Evolutionary conservation across 2,113 vertebrate genomes (phyloP).

Genomic region (Capricornis sumatraensis): DNA sequence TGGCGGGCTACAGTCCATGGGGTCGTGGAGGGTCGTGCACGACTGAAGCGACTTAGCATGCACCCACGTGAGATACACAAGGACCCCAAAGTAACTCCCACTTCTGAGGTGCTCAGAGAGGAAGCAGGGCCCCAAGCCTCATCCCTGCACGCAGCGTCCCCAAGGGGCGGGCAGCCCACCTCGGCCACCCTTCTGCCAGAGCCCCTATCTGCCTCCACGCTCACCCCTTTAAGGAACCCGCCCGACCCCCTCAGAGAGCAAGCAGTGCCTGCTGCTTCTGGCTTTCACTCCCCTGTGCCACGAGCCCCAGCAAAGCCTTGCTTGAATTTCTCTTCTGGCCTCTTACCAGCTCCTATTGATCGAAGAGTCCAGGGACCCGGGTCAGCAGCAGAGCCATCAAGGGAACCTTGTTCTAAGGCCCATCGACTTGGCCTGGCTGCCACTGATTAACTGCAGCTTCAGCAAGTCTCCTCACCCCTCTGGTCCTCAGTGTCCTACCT

Average conservation of each 20-base stretch:
- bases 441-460: neutral
- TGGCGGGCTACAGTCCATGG: neutral
- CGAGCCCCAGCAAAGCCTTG: neutral
- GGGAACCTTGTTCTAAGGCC: too few relatives aligned
- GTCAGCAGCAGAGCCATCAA: neutral
- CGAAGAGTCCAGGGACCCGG: neutral
- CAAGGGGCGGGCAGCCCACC: neutral
- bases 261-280: neutral
- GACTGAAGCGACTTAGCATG: neutral
- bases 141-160: accelerated
- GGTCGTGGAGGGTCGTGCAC: accelerated
- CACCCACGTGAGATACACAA: neutral
- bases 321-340: neutral
- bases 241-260: neutral
- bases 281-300: neutral
- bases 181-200: neutral
- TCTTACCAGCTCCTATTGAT: neutral
- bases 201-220: neutral
- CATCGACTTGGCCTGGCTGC: neutral
- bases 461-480: neutral
- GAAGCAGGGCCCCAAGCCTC: neutral
- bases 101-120: neutral
- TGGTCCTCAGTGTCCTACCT: neutral
- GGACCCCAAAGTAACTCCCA: neutral
- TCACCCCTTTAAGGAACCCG: neutral